phyloP scores from a whole-genome alignment of 2,888 invertebrate genomes.

The Leptopterna dolabrata region DNA sequence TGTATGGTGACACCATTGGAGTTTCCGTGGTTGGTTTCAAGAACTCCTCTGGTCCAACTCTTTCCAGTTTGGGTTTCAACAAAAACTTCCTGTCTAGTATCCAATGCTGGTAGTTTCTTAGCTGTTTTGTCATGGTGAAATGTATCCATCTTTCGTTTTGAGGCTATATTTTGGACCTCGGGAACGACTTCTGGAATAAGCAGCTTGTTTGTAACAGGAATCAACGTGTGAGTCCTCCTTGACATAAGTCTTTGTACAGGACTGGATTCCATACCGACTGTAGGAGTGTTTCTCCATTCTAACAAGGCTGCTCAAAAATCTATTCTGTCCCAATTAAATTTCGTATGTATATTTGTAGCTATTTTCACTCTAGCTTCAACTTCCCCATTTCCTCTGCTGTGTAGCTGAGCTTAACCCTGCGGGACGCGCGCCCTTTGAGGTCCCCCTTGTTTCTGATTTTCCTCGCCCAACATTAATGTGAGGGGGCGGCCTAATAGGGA shows the following conservation, averaged over 20 bases:
- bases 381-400: constrained; percentile 62
- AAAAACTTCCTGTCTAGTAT: constrained; percentile 28
- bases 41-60: background rate
- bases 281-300: constrained; percentile 52
- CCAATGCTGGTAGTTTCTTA: constrained; percentile 32
- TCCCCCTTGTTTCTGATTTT: too few species aligned
- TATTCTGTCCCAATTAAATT: constrained; percentile 51
- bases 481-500: too few species aligned
- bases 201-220: background rate
- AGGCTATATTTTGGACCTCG: constrained; percentile 6
- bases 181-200: background rate
- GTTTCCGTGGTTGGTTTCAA: background rate
- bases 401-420: too few species aligned
- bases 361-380: constrained; percentile 63
- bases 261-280: constrained; percentile 58
- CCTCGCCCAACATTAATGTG: too few species aligned
- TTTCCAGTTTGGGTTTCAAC: constrained; percentile 59
- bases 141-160: constrained; percentile 5
- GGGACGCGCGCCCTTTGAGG: too few species aligned
- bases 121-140: constrained; percentile 36
- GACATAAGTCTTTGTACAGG: constrained; percentile 59
- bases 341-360: constrained; percentile 59
- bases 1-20: too few species aligned
- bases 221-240: constrained; percentile 52
- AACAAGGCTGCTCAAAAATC: constrained; percentile 61